Evolutionary conservation across 64 coral and sea anemone species (phyloP), one percentile per base, ranked within the genome.

Genomic region (Porites australiensis): DNA sequence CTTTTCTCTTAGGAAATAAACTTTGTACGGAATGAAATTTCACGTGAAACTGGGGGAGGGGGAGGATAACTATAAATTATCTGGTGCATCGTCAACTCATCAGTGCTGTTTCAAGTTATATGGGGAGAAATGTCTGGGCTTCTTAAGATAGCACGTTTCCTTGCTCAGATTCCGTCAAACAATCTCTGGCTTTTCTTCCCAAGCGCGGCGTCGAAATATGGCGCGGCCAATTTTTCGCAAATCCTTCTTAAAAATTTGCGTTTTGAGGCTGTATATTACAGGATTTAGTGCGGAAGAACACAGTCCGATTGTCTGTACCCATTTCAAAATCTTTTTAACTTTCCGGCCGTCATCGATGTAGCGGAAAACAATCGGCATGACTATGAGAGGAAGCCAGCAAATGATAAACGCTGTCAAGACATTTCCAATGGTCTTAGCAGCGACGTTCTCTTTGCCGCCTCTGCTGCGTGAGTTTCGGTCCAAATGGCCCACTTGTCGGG

Each of bases 281-380:
- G 98, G 98, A 50, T 99, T 99, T 50, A 93, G 11, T 14, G 98
- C 94, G 21, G 98, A 99, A 13, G 94, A 96, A 18, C 94, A 99
- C 0, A 99, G 59, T 9, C 91, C 98, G 5, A 99, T 48, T 79
- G 98, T 96, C 27, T 96, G 95, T 1, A 70, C 98, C 88, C 94
- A 96, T 64, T 86, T 84, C 58, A 99, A 94, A 19, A 85, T 84
- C 12, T 70, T 49, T 63, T 18, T 68, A 14, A 19, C 44, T 50
- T 44, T 89, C 11, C 81, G 77, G 11, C 60, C 57, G 37, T 19
- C 19, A 23, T 21, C 14, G 15, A 66, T 92, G 44, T 96, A 96
- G 18, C 93, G 13, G 60, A 92, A 94, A 68, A 84, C 69, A 61
- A 84, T 84, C 19, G 94, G 91, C n/a, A 94, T 37, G 14, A 88